Conservation (phyloP, 2,113 vertebrate species). For the Coregonus clupeaformis region DNA sequence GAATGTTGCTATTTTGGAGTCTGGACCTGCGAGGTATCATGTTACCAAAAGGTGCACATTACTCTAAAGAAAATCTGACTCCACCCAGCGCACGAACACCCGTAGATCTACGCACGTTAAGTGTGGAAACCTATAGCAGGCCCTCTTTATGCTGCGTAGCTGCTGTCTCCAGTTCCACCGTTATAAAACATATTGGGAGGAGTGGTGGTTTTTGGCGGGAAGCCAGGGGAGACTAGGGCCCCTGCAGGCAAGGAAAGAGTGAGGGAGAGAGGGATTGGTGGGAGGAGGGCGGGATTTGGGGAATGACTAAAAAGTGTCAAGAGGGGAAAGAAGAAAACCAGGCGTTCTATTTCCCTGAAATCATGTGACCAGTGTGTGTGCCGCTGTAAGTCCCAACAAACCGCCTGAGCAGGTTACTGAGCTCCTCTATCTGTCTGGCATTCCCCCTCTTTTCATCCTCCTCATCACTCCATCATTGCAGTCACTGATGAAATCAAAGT, state of each 20-base stretch:
- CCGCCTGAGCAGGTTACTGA: conserved; percentile 60
- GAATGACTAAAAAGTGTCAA: conserved; percentile 21
- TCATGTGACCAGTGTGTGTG: conserved; percentile 61
- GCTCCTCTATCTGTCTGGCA: conserved; percentile 7
- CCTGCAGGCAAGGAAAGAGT: conserved; percentile 29
- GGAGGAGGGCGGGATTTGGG: background rate
- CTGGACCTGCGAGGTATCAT: no score
- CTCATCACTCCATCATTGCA: background rate
- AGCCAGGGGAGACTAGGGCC: conserved; percentile 53
- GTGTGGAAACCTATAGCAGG: no score
- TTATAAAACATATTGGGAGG: background rate
- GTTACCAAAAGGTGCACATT: no score
- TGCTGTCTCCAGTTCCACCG: background rate
- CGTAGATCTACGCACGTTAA: no score
- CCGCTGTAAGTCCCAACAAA: conserved; percentile 24
- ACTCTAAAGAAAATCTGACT: no score
- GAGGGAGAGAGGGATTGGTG: background rate
- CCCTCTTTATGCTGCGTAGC: background rate
- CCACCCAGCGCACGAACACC: no score
- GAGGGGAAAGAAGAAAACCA: conserved; percentile 56
- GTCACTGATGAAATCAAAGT: no score
- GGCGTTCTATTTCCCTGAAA: conserved; percentile 67
- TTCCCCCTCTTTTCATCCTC: conserved; percentile 1
- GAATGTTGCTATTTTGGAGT: no score
- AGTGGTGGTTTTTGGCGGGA: conserved; percentile 40